Evolutionary conservation across 2,888 invertebrate genomes (phyloP).

Genomic region (Plutella xylostella): DNA sequence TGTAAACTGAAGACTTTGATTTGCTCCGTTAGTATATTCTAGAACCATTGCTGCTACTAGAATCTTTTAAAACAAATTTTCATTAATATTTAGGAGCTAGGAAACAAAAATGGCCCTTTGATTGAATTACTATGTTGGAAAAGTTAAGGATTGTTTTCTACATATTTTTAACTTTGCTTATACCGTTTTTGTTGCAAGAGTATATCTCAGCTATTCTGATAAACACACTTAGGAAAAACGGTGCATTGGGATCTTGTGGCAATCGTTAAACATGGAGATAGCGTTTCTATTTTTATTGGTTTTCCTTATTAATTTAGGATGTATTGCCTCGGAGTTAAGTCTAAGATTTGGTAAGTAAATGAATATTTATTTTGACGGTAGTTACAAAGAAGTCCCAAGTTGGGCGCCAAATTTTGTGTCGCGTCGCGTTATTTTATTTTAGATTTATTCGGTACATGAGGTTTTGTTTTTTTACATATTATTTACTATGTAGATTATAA

Average conservation of each 20-base stretch:
- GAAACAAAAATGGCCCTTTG: not conserved
- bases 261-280: constrained; percentile 27
- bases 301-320: constrained; percentile 36
- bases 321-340: constrained; percentile 44
- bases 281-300: constrained; percentile 30
- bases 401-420: not conserved
- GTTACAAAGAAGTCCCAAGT: not conserved
- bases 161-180: constrained; percentile 41
- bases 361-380: not conserved
- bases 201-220: constrained; percentile 52
- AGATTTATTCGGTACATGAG: not conserved
- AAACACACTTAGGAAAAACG: constrained; percentile 35
- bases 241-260: constrained; percentile 34
- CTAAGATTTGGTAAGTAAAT: constrained; percentile 46
- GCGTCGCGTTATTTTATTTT: not conserved
- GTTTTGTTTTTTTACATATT: constrained; percentile 1
- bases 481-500: not conserved
- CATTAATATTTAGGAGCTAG: not conserved
- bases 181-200: constrained; percentile 56
- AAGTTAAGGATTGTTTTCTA: constrained; percentile 54
- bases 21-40: too few relatives aligned
- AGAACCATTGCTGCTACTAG: too few relatives aligned
- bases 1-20: not conserved
- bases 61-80: not conserved
- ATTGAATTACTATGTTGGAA: constrained; percentile 41